phyloP scores from a whole-genome alignment of 2,797 vertebrate species.

The Halcyon smyrnensis region DNA sequence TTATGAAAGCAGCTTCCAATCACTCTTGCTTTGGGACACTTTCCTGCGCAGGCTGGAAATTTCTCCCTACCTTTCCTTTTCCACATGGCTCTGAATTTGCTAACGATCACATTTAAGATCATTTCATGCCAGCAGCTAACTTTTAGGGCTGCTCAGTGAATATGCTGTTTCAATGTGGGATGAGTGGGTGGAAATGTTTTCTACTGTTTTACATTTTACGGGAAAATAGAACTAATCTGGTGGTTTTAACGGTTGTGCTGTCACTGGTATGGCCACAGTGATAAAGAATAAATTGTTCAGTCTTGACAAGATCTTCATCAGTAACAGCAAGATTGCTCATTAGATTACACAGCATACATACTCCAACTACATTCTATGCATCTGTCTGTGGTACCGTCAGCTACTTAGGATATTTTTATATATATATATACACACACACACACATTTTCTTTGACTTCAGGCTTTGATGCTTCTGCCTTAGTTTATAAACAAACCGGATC shows the following conservation, averaged over 20 bases:
- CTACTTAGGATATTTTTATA: background rate
- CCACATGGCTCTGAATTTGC: background rate
- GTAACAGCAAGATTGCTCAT: conserved; percentile 52
- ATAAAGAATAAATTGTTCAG: conserved; percentile 49
- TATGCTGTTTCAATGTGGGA: background rate
- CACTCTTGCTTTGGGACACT: background rate
- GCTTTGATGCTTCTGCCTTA: background rate
- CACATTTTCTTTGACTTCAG: conserved; percentile 4
- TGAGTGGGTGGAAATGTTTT: conserved; percentile 66
- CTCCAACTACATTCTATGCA: background rate
- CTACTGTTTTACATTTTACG: conserved; percentile 48
- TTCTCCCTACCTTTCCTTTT: conserved; percentile 16
- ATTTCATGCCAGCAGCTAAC: conserved; percentile 52
- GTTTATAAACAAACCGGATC: conserved; percentile 46
- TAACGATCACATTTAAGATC: conserved; percentile 19
- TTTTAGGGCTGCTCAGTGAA: conserved; percentile 44
- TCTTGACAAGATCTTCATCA: conserved; percentile 57
- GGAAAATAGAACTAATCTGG: conserved; percentile 51
- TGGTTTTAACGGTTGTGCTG: conserved; percentile 54
- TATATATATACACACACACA: background rate
- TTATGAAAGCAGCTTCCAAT: background rate
- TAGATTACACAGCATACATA: conserved; percentile 31
- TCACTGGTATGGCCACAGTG: conserved; percentile 23
- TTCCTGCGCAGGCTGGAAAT: background rate
- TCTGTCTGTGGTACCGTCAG: conserved; percentile 34